Percentiles rank a stretch among this genome's conserved stretches.
Conservation (phyloP, 2,113 vertebrate genomes). For the Brienomyrus longianalis region DNA sequence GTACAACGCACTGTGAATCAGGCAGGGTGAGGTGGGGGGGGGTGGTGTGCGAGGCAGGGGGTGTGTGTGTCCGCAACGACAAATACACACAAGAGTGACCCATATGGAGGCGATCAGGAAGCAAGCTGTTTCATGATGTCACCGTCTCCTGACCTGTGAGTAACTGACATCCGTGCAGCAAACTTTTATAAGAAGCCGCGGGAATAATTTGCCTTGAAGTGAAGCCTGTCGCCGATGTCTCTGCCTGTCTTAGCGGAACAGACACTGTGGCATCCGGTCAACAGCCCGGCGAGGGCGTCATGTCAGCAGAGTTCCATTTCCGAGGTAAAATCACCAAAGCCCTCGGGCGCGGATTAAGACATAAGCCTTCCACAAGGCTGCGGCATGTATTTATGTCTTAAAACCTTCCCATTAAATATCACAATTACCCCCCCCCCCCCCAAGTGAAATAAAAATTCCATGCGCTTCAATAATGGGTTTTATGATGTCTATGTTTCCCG, state of each 20-base stretch:
- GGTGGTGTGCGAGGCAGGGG: conserved; percentile 12
- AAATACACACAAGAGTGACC: conserved; percentile 22
- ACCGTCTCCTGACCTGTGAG: conserved; percentile 48
- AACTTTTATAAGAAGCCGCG: conserved; percentile 43
- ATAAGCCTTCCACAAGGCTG: not conserved
- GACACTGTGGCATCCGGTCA: conserved; percentile 15
- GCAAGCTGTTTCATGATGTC: conserved; percentile 51
- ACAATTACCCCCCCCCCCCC: not conserved
- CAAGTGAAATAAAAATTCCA: not conserved
- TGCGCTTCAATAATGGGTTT: conserved; percentile 4
- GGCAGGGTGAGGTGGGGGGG: not conserved
- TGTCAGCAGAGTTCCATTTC: not conserved
- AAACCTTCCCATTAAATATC: not conserved
- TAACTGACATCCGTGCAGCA: conserved; percentile 39
- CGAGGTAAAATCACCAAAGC: not conserved
- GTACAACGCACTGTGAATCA: not conserved
- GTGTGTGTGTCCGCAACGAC: not conserved
- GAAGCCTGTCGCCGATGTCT: conserved; percentile 19
- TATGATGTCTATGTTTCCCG: not conserved
- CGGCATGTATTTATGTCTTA: not conserved
- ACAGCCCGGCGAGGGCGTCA: not conserved
- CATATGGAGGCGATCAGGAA: conserved; percentile 50
- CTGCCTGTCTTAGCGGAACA: not conserved
- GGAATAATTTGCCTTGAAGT: conserved; percentile 25
- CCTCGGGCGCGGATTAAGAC: not conserved